Evolutionary conservation across 2,888 invertebrate genomes (phyloP), one percentile per base, ranked within the genome.

Genomic region (Andrena flavipes): DNA sequence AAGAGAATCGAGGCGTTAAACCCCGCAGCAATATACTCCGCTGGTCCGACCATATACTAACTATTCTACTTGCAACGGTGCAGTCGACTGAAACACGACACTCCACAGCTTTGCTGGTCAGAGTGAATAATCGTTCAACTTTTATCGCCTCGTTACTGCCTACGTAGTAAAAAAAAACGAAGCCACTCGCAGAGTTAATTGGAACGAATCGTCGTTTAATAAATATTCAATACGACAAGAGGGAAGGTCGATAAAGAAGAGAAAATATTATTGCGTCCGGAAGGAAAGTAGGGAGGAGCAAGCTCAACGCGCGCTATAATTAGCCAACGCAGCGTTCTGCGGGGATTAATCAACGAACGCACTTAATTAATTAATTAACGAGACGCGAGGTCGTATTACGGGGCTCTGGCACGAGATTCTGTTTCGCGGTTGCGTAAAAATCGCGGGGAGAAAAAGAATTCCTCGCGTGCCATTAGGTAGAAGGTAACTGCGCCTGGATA

Each of bases 361-460:
- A 16, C 2, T 64, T 48, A 49, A 56, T 72, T 78, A 69, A 63
- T 79, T 64, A 69, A 49, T 69, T 51, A 76, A 76, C 56, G 76
- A 48, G 42, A 42, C 42, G 13, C 20, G 29, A 49, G 8, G 48
- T 60, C 49, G n/a, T 6, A 2, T 76, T 56, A 7, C 71, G 48
- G 8, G 23, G 10, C 16, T 35, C n/a, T 4, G 23, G 10, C 10
- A 56, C 23, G 23, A 56, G 56, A 10, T 26, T 10, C 13, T 20
- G 62, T 33, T 51, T 2, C 49, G 1, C 7, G 8, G 29, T 60
- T 30, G 6, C 26, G 35, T 23, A n/a, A 30, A 42, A 60, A 29
- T 42, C 48, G n/a, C 8, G 42, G 1, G 4, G 42, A 8, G 20
- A 26, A 26, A 10, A 4, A 23, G 42, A 69, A 64, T 62, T 48